Evolutionary conservation across 2,888 invertebrate species (phyloP), one percentile per base, ranked within the genome.

Genomic region (Agrypnus murinus): DNA sequence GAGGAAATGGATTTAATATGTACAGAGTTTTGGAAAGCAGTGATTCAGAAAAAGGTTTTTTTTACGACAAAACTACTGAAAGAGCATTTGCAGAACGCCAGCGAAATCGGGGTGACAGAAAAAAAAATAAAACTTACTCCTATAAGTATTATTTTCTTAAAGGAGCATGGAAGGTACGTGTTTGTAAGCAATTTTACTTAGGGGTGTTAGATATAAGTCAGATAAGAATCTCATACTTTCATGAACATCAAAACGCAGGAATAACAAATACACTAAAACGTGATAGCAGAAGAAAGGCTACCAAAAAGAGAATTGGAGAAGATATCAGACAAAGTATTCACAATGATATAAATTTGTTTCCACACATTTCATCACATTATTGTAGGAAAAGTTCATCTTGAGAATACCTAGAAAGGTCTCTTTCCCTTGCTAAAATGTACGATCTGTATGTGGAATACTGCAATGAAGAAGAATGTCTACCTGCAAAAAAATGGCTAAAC

Each of bases 261-360:
- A 38, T 38, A 10, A 38, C n/a, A 10, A n/a, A 38, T 10, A 38
- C n/a, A 10, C 38, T n/a, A 10, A n/a, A 7, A 7, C 38, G n/a
- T 3, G 38, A 38, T n/a, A n/a, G 38, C 6, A 38, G 38, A 38
- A n/a, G 38, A n/a, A n/a, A 38, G n/a, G 9, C 38, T 38, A 38
- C 38, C 6, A 38, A 38, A 38, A 7, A 7, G n/a, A 38, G n/a
- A n/a, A 38, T n/a, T 38, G 3, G 38, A 38, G 45, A 45, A 12
- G 45, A 45, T 15, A 12, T 45, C 45, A n/a, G n/a, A n/a, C n/a
- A 45, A 45, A 45, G 45, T 15, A 15, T 45, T 15, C 45, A 15
- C 6, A 6, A 15, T 3, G 15, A 45, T 15, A 45, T 45, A 6
- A 15, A 15, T 9, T 9, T 3, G 6, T 15, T 45, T 15, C 15